Evolutionary conservation across 2,113 vertebrate species (phyloP).

Genomic region (Cynoglossus semilaevis): DNA sequence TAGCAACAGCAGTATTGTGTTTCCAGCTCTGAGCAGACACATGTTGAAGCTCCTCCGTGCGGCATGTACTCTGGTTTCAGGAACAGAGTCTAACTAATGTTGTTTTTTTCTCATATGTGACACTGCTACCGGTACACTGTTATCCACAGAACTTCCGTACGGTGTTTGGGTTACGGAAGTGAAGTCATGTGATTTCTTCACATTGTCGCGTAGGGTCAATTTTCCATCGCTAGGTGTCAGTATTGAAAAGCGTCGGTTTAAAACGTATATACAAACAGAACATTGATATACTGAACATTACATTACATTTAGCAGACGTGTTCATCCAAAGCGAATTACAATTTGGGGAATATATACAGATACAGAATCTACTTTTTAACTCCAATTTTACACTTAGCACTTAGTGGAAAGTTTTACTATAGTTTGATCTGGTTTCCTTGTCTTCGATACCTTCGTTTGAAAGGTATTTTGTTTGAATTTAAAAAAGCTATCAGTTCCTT

Average conservation of each 20-base stretch:
- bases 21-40: constrained; percentile 19
- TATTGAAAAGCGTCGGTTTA: neutral
- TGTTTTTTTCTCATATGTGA: neutral
- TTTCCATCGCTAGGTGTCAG: constrained; percentile 20
- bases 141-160: constrained; percentile 3
- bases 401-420: too few species aligned
- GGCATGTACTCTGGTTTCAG: neutral
- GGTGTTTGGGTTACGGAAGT: constrained; percentile 51
- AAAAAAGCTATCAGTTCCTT: too few species aligned
- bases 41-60: constrained; percentile 20
- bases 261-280: too few species aligned
- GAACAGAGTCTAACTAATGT: accelerated
- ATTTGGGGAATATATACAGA: too few species aligned
- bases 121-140: neutral
- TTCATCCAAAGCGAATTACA: too few species aligned
- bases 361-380: too few species aligned
- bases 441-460: too few species aligned
- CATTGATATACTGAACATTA: too few species aligned
- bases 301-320: too few species aligned
- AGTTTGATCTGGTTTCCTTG: too few species aligned
- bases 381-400: too few species aligned
- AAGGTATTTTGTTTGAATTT: too few species aligned
- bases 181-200: constrained; percentile 48
- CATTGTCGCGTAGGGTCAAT: neutral
- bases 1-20: neutral